Base-by-base conservation (phyloP, 2,888 invertebrate genomes). In the Deilephila porcellus region DNA sequence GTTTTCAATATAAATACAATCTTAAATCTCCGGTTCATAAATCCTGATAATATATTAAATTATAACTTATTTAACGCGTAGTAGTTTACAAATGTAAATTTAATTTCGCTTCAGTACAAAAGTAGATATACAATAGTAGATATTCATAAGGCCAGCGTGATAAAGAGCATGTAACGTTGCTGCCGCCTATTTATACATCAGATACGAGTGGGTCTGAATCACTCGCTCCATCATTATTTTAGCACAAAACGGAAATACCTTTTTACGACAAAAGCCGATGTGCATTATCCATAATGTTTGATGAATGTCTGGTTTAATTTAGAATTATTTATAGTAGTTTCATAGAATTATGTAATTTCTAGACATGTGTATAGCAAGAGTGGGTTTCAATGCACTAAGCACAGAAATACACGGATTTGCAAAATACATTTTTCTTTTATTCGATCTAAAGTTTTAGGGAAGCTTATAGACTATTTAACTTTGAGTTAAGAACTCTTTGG, bases 151-250 rank as follows among this genome's bases (percentile, higher is more conserved):
- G 34, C 59, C 59, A 7, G 32, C 29, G 70, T 8, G 60, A 60
- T 73, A 73, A 60, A 73, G 71, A 32, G 71, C 52, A 37, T 53
- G 53, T 20, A 37, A 71, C 62, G 71, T 63, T 34, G 60, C 34
- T 53, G 34, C n/a, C n/a, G 17, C 60, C 73, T 73, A 73, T 73
- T 73, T 73, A 73, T 71, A 73, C 56, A 73, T 34, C 71, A 37
- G 63, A 53, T 73, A 25, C 63, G 19, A 60, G 71, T 71, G 71
- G 60, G 25, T 60, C 67, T 73, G 72, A 67, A 45, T 73, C 73
- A 71, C 56, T 60, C 62, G 70, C 62, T 71, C 60, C 70, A 25
- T 14, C 25, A 73, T 53, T 73, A 70, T 62, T 71, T 70, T 37
- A n/a, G 63, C 67, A 70, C 56, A 63, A 63, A 70, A 70, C 70